Percentiles rank a stretch among this genome's conserved stretches.
phyloP scores from a whole-genome alignment of 2,888 invertebrate species.

The Cantharis rufa region DNA sequence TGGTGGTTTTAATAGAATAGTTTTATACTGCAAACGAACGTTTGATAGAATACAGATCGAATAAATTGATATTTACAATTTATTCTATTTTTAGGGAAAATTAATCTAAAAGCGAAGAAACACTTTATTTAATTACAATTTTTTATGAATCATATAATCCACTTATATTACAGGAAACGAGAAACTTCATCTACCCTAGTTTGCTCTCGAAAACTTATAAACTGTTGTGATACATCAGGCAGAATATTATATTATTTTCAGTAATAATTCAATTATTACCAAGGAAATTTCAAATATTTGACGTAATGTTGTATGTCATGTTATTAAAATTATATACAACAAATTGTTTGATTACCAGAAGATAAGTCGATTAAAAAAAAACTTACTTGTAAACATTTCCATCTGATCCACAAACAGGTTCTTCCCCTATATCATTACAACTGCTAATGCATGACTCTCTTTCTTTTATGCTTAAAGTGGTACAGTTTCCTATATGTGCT shows the following conservation, averaged over 20 bases:
- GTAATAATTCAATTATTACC: neutral
- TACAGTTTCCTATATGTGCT: conserved; percentile 88
- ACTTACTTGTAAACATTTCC: conserved; percentile 82
- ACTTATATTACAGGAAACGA: neutral
- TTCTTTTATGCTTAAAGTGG: conserved; percentile 64
- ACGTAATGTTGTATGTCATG: neutral
- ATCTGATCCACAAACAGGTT: conserved; percentile 88
- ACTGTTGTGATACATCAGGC: neutral
- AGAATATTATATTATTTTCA: neutral
- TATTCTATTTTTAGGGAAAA: neutral
- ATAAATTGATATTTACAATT: neutral
- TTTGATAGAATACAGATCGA: neutral
- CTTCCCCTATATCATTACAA: conserved; percentile 62
- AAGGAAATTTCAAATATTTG: neutral
- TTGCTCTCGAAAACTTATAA: neutral
- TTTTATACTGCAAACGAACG: neutral
- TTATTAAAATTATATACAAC: neutral
- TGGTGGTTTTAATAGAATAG: neutral
- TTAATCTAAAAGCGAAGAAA: neutral
- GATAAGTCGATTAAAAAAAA: conserved; percentile 5
- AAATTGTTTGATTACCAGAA: neutral
- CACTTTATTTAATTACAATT: neutral
- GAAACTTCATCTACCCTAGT: neutral
- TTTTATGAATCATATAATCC: neutral
- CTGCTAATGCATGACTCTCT: conserved; percentile 66